A percentile compares a stretch with the other conserved stretches of the same genome.
Evolutionary conservation across 2,797 vertebrate species (phyloP).

Genomic region (Chiloscyllium punctatum): DNA sequence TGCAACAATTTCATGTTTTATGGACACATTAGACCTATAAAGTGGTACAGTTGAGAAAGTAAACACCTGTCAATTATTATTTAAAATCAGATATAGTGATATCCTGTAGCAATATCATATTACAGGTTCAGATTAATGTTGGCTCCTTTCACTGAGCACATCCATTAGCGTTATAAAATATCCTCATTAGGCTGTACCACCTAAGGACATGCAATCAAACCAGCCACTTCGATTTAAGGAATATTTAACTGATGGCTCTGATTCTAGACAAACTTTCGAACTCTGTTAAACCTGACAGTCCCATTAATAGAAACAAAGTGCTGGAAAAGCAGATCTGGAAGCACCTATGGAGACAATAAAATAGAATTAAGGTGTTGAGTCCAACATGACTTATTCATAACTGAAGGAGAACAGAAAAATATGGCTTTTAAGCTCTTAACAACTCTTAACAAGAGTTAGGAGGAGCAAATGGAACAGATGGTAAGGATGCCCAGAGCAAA

Average conservation of each 20-base stretch:
- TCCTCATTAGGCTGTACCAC: background rate
- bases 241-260: background rate
- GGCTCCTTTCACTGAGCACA: background rate
- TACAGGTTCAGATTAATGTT: constrained; percentile 3
- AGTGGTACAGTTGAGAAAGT: background rate
- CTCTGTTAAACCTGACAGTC: background rate
- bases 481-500: no score
- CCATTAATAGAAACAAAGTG: background rate
- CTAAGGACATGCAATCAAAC: background rate
- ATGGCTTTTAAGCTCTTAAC: no score
- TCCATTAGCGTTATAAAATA: background rate
- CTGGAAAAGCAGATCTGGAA: no score
- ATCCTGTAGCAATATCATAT: background rate
- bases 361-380: no score
- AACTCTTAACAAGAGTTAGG: no score
- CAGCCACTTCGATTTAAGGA: background rate
- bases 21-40: background rate
- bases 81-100: background rate
- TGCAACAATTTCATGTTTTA: background rate
- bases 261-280: background rate
- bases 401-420: no score
- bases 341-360: no score
- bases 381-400: no score
- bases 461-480: no score
- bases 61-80: background rate